Base-by-base conservation (phyloP, 2,888 invertebrate species). In the Piscicola geometra region DNA sequence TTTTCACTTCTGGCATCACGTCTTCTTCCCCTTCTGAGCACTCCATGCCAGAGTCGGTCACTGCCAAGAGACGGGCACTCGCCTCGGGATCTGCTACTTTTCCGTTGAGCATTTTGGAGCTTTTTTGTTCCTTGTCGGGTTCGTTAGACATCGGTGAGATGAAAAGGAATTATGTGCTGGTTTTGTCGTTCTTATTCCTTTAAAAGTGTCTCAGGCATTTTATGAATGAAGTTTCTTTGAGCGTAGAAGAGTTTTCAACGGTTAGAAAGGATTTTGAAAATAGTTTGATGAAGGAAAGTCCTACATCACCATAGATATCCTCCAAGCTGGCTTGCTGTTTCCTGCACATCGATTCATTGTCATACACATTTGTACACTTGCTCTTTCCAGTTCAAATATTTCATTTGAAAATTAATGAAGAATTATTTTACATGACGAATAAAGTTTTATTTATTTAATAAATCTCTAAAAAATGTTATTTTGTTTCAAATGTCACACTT, bases 61-160 rank as follows among this genome's bases (percentile, higher is more conserved):
- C 71, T n/a, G 71, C 71, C 56, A 71, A 52, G 15, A 71, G 30
- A 71, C 71, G 71, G n/a, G 71, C 71, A n/a, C 71, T 71, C 15
- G 71, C 71, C 52, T 71, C 71, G 5, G 71, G 71, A 32, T 71
- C 71, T 30, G 71, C 21, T 28, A 71, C 50, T 71, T 71, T 71
- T 71, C 71, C 71, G 52, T 71, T 71, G 18, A 71, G 47, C 32
- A 71, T 71, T 36, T 69, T 56, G 21, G 60, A 56, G 25, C 60
- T 56, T 56, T 56, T 56, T 56, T 56, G 60, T 56, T 56, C 60
- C 5, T 18, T 25, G 25, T 56, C 25, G 60, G 5, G 25, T 56
- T 56, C 60, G 60, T 56, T 5, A 56, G 60, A 25, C 60, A 56
- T 56, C 25, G 9, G 60, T 18, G n/a, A 21, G n/a, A 56, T 25